Evolutionary conservation across 2,113 vertebrate genomes (phyloP), one percentile per base, ranked within the genome.

Genomic region (Pyrgilauda ruficollis): DNA sequence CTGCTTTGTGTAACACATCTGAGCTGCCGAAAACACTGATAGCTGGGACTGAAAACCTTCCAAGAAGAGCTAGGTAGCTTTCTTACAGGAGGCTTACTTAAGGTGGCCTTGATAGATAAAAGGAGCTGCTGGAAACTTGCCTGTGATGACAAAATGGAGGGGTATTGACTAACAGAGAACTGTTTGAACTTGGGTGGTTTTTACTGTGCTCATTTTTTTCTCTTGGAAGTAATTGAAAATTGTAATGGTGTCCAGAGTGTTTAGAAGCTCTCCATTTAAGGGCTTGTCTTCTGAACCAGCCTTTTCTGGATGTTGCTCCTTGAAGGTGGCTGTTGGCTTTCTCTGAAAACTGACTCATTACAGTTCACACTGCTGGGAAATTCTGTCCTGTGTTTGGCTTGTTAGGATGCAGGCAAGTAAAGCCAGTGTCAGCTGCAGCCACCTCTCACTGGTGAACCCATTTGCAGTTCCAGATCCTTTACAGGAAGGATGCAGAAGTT

Each of bases 101-200:
- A 87, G 67, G 92, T 95, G 59, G 90, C 88, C 88, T 93, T 94
- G 90, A n/a, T 23, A 93, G 94, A 85, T 93, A 90, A 85, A 79
- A 87, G 52, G 74, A 64, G 10, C 58, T 87, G 41, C 53, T 96
- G 90, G 68, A 79, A 83, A 35, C n/a, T 85, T 83, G 88, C 52
- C 58, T 88, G 70, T 47, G 37, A n/a, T 93, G 75, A 37, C 82
- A 93, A 41, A 68, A 83, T 79, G 82, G 85, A 64, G 69, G 66
- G 35, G 14, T 74, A 64, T 53, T 87, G 66, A 75, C 96, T 86
- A 77, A 79, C 3, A 76, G 62, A 78, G 58, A 53, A 90, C 49
- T n/a, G 22, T 24, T 62, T 89, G 22, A 63, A 61, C 70, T 91
- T 18, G 44, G 9, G 52, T 87, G 44, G 27, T 5, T 90, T 87